Conservation (phyloP, 2,797 vertebrate species). For the Champsocephalus gunnari region DNA sequence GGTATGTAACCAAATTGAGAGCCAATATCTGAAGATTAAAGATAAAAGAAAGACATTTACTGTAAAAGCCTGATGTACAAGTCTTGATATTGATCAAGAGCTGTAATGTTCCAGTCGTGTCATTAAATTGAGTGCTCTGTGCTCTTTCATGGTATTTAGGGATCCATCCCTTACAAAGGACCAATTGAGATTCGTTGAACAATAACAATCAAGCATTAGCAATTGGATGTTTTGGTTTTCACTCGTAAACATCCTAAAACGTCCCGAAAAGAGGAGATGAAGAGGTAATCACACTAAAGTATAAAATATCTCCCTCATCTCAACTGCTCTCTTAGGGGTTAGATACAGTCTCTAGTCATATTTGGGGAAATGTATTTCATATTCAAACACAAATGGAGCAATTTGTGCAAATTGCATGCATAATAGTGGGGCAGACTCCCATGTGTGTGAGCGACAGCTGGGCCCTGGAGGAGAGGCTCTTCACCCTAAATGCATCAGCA, state of each 20-base stretch:
- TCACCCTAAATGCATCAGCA: conserved; percentile 71
- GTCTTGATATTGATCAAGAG: background rate
- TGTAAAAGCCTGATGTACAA: background rate
- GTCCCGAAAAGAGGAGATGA: conserved; percentile 35
- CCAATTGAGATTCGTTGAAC: conserved; percentile 7
- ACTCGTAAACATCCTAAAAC: conserved; percentile 8
- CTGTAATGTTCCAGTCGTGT: background rate
- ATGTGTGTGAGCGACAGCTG: conserved; percentile 62
- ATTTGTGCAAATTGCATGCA: conserved; percentile 81
- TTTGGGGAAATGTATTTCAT: conserved; percentile 70
- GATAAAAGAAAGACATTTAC: background rate
- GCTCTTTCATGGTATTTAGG: conserved; percentile 13
- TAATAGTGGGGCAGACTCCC: conserved; percentile 71
- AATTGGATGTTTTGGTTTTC: conserved; percentile 19
- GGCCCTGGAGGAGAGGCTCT: conserved; percentile 65
- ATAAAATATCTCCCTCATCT: conserved; percentile 56
- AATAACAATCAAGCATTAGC: conserved; percentile 21
- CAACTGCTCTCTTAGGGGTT: conserved; percentile 48
- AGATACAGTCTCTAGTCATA: conserved; percentile 51
- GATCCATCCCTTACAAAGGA: conserved; percentile 8
- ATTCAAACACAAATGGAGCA: conserved; percentile 82
- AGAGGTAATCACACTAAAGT: conserved; percentile 49
- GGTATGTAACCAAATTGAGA: background rate
- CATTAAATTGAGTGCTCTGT: conserved; percentile 24
- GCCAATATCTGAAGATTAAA: background rate